These are phyloP conservation scores for Propithecus coquereli DNA, from an alignment of 2,113 vertebrate genomes.

Conservation along the genomic window DNA sequence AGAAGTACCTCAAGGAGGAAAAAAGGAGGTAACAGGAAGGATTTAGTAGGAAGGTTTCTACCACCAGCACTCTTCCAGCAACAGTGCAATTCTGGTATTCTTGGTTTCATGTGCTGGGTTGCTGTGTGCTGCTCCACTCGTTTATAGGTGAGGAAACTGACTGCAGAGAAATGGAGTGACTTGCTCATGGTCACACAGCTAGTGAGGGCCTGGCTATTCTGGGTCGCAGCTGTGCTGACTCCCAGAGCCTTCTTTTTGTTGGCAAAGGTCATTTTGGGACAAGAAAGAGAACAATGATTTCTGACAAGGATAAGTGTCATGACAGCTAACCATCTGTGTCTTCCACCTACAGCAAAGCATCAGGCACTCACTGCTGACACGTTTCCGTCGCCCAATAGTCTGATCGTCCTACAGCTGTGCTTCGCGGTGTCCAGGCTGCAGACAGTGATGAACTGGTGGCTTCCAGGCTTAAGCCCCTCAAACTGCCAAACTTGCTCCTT, in stretches of 20 bases:
- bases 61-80: not conserved
- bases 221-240: not conserved
- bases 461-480: not conserved
- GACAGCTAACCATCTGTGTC: constrained; percentile 59
- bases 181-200: not conserved
- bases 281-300: constrained; percentile 49
- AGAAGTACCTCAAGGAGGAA: not conserved
- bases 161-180: not conserved
- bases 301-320: constrained; percentile 53
- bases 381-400: not conserved
- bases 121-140: not conserved
- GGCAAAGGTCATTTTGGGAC: constrained; percentile 23
- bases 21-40: not conserved
- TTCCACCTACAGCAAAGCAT: not conserved
- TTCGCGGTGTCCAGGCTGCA: not conserved
- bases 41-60: not conserved
- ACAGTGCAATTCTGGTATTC: not conserved
- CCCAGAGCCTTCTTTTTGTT: constrained; percentile 19
- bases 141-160: not conserved
- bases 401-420: not conserved
- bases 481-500: not conserved
- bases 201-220: not conserved
- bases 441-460: not conserved
- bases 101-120: not conserved
- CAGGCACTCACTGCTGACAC: not conserved